Base-by-base conservation (phyloP, 2,888 invertebrate genomes). In the Caenorhabditis panamensis region DNA sequence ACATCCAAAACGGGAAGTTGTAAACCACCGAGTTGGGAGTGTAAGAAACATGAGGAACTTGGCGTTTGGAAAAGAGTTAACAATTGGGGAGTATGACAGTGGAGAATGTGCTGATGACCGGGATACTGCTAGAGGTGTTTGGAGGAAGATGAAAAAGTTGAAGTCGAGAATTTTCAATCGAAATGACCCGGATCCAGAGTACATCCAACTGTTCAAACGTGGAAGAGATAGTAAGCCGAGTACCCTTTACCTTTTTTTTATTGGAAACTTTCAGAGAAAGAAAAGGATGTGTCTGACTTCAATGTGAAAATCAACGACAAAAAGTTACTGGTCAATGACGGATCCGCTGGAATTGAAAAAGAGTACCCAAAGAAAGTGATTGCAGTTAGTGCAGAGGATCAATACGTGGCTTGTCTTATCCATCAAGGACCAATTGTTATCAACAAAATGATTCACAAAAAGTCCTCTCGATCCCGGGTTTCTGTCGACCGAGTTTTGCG, bases 341-440 rank as follows among this genome's bases (percentile, higher is more conserved):
- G 66, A 6, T 4, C 49, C 4, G 20, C 58, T 1, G 59, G 58
- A 20, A 18, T 26, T 0, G 49, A 36, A 1, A 64, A 51, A 18
- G 41, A 59, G 6, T 64, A 73, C 18, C 26, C 24, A 3, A 58
- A 66, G n/a, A 62, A 36, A 18, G 36, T 66, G 26, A 36, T 47
- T 0, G 78, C 36, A 37, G 31, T 69, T 31, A 59, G 53, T 62
- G 67, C 62, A 5, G 67, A 76, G n/a, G 66, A 67, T 1, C 53
- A 76, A 20, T 76, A 67, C 18, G 62, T 76, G 2, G 79, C 69
- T 9, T 79, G 73, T 36, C 31, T 79, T 6, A 13, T 73, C 1
- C 58, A 51, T 13, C 58, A 68, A 20, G 79, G 79, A 11, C 64
- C 75, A 13, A 64, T 79, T 28, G 79, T 75, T 26, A 16, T 79